Evolutionary conservation across 2,888 invertebrate species (phyloP).

Genomic region (Drosophila buzzatii): DNA sequence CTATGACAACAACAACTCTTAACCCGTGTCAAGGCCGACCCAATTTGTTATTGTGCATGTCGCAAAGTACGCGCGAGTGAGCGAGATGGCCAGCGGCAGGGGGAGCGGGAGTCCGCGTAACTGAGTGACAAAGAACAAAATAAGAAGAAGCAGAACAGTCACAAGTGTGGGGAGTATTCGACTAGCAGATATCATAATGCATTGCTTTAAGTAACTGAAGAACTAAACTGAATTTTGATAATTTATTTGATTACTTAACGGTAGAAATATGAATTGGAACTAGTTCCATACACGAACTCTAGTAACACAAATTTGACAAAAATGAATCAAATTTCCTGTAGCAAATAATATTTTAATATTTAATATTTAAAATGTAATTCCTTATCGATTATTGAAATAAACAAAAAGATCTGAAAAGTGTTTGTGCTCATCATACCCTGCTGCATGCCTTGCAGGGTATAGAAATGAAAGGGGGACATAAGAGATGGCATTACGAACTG

Average conservation of each 20-base stretch:
- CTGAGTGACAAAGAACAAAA: slow-evolving; percentile 4
- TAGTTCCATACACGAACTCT: background rate
- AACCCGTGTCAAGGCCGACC: slow-evolving; percentile 62
- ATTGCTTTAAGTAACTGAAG: too few species aligned
- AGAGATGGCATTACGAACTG: slow-evolving; percentile 2
- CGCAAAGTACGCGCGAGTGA: slow-evolving; percentile 1
- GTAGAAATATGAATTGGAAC: background rate
- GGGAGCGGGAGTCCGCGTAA: background rate
- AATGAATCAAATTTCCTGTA: background rate
- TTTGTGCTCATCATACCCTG: background rate
- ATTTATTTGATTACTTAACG: too few species aligned
- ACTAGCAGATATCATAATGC: background rate
- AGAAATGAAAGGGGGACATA: background rate
- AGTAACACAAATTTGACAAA: background rate
- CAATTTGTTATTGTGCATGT: slow-evolving; percentile 53
- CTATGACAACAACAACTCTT: slow-evolving; percentile 37
- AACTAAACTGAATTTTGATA: too few species aligned
- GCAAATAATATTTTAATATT: background rate
- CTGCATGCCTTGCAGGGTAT: background rate
- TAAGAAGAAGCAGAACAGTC: background rate
- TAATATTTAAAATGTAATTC: background rate
- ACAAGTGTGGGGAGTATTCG: background rate
- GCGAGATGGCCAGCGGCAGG: background rate
- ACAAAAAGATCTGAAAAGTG: background rate
- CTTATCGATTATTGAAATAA: background rate